Evolutionary conservation across 2,888 invertebrate species (phyloP).

Genomic region (Drosophila fulvimacula): DNA sequence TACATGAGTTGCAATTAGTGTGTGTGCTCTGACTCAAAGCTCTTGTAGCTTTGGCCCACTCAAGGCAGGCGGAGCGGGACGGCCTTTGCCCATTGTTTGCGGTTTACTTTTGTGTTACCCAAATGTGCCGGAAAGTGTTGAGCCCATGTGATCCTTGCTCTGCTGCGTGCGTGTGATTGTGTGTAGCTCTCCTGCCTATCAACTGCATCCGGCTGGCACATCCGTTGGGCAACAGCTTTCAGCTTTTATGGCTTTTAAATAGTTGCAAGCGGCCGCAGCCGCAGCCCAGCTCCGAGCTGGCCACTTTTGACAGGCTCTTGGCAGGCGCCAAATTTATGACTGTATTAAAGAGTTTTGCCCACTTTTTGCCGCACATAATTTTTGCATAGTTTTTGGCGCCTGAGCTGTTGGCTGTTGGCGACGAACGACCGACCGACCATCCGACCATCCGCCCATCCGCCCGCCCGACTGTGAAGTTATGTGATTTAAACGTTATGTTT

Average conservation of each 20-base stretch:
- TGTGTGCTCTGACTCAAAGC: conserved; percentile 67
- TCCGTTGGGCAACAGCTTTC: conserved; percentile 73
- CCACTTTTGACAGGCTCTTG: conserved; percentile 61
- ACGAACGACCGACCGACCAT: too few species aligned
- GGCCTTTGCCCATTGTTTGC: conserved; percentile 63
- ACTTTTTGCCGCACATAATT: conserved; percentile 61
- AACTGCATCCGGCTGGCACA: conserved; percentile 71
- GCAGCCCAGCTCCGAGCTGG: conserved; percentile 7
- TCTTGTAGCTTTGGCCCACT: conserved; percentile 67
- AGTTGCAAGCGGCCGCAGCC: conserved; percentile 57
- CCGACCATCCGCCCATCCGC: too few species aligned
- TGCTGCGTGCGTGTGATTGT: neutral
- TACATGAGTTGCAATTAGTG: conserved; percentile 78
- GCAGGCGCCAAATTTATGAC: conserved; percentile 76
- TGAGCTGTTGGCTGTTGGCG: conserved; percentile 8
- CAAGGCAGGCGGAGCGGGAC: conserved; percentile 9
- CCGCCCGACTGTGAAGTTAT: neutral
- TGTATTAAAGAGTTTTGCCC: conserved; percentile 70
- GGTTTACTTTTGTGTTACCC: conserved; percentile 65
- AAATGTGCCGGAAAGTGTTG: conserved; percentile 73
- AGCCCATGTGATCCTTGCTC: conserved; percentile 44
- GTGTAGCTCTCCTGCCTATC: conserved; percentile 61
- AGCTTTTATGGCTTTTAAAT: conserved; percentile 80
- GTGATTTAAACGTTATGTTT: conserved; percentile 29
- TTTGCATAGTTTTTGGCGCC: conserved; percentile 71